A percentile compares a stretch with the other conserved stretches of the same genome.
These are phyloP conservation scores for Meteorus sp. DNA, from an alignment of 1,140 invertebrate genomes.

Conservation along the genomic window DNA sequence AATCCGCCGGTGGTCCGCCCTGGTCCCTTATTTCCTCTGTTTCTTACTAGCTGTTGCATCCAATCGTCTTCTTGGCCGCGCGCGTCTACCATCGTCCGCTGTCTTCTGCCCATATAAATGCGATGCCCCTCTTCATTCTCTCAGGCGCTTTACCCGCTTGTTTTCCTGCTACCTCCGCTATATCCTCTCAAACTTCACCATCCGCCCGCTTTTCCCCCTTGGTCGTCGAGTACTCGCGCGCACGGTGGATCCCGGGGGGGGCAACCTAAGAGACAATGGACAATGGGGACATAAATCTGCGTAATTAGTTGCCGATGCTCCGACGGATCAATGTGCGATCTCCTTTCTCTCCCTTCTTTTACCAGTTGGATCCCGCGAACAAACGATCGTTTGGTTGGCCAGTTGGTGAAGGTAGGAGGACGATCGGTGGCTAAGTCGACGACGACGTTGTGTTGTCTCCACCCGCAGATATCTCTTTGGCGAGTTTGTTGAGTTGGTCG, in stretches of 20 bases:
- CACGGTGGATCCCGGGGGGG: constrained; percentile 6
- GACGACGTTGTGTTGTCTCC: too few relatives aligned
- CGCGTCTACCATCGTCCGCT: constrained; percentile 27
- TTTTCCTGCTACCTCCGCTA: too few relatives aligned
- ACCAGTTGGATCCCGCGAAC: constrained; percentile 39
- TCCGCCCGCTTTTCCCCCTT: constrained; percentile 9
- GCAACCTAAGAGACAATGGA: constrained; percentile 62
- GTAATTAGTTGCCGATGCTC: constrained; percentile 67
- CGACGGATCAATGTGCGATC: constrained; percentile 59
- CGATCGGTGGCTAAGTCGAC: too few relatives aligned
- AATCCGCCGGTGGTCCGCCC: constrained; percentile 47
- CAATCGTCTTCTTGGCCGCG: constrained; percentile 30
- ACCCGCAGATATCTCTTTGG: too few relatives aligned
- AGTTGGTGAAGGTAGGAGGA: constrained; percentile 50
- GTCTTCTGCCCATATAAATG: constrained; percentile 9
- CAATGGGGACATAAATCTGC: constrained; percentile 69
- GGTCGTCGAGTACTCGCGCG: constrained; percentile 22
- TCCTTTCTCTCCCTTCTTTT: constrained; percentile 49
- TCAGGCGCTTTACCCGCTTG: too few relatives aligned
- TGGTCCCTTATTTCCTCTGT: constrained; percentile 16
- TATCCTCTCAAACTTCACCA: too few relatives aligned
- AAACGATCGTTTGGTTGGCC: constrained; percentile 59
- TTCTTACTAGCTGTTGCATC: constrained; percentile 20
- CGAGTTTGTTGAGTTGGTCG: too few relatives aligned
- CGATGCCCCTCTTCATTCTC: too few relatives aligned